phyloP scores from a whole-genome alignment of 2,113 vertebrate genomes.

The Toxostoma redivivum region DNA sequence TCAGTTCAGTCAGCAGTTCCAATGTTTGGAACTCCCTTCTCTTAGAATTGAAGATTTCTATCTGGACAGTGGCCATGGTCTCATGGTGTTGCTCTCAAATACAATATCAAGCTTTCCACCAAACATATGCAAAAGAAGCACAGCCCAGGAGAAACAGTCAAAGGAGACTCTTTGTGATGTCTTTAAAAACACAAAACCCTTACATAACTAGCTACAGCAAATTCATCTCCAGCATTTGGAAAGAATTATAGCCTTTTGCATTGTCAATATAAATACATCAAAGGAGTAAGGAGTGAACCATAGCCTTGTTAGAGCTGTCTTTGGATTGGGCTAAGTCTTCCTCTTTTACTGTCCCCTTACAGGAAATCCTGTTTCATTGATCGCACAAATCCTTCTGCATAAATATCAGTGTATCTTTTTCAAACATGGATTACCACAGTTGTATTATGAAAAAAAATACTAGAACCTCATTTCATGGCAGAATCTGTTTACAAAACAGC shows the following conservation, averaged over 20 bases:
- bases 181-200: neutral
- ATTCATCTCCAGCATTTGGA: neutral
- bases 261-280: neutral
- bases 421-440: rapidly evolving
- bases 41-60: neutral
- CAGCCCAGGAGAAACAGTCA: neutral
- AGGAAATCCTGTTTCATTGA: neutral
- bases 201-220: neutral
- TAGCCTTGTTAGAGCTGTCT: neutral
- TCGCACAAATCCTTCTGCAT: neutral
- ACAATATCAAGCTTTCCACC: neutral
- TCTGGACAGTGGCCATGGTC: neutral
- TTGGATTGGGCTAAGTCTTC: neutral
- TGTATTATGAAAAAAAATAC: neutral
- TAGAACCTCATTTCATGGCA: neutral
- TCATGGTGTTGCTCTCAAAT: neutral
- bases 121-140: neutral
- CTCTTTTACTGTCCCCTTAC: neutral
- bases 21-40: neutral
- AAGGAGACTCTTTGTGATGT: neutral
- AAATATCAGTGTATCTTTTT: neutral
- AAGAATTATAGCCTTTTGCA: neutral
- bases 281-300: neutral
- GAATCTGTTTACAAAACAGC: neutral
- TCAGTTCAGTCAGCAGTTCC: neutral